These are phyloP conservation scores for Pocillopora grandis DNA, from an alignment of 92 coral and sea anemone genomes.

Conservation along the genomic window DNA sequence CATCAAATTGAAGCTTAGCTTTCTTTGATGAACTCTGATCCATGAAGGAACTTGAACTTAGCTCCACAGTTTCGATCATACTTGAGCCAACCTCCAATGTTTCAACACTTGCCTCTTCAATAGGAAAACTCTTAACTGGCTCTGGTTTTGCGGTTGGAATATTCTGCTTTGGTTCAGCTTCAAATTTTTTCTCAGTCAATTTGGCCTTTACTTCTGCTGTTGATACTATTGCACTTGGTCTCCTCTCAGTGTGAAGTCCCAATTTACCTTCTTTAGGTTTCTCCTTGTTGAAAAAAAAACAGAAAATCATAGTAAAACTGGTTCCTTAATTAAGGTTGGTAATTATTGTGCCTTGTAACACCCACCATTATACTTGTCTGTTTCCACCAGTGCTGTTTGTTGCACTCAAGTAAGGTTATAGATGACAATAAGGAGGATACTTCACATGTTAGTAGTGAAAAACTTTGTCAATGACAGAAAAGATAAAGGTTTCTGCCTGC, in stretches of 20 bases:
- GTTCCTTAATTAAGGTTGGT: neutral
- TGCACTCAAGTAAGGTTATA: too few relatives aligned
- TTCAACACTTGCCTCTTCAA: constrained; percentile 73
- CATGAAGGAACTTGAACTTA: constrained; percentile 76
- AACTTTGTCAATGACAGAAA: too few relatives aligned
- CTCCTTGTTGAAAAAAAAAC: constrained; percentile 42
- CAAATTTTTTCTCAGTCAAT: constrained; percentile 51
- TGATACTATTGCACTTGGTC: constrained; percentile 56
- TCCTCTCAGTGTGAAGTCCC: constrained; percentile 50
- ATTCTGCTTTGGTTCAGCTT: constrained; percentile 66
- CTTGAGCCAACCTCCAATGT: constrained; percentile 80
- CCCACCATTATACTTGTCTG: too few relatives aligned
- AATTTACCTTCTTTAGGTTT: constrained; percentile 66
- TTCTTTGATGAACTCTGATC: constrained; percentile 70
- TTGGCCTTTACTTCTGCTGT: constrained; percentile 44
- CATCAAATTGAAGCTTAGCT: constrained; percentile 76
- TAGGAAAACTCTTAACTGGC: constrained; percentile 24
- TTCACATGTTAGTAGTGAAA: too few relatives aligned
- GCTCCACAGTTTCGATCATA: constrained; percentile 83
- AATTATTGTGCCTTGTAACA: neutral
- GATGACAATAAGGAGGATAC: too few relatives aligned
- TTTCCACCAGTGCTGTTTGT: too few relatives aligned
- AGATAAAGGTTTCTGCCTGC: too few relatives aligned
- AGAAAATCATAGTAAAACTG: neutral
- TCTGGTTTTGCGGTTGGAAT: constrained; percentile 54